Percentiles rank a stretch among this genome's conserved stretches.
phyloP scores from a whole-genome alignment of 64 coral and sea anemone genomes.

The Montipora cactus region DNA sequence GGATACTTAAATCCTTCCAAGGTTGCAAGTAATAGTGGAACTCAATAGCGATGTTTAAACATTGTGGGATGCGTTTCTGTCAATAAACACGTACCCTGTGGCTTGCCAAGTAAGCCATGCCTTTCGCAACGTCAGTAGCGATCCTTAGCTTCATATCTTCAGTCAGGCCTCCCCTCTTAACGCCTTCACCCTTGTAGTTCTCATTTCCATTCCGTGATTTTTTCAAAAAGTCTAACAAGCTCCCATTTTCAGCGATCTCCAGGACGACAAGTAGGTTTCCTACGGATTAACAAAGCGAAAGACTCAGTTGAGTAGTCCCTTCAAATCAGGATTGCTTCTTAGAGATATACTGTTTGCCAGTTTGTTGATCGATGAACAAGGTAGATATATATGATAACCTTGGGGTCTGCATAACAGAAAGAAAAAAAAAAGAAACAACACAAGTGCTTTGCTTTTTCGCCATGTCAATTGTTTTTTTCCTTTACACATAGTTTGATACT shows the following conservation, averaged over 20 bases:
- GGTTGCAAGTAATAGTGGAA: too few relatives aligned
- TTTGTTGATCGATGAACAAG: too few relatives aligned
- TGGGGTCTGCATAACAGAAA: too few relatives aligned
- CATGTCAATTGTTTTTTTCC: too few relatives aligned
- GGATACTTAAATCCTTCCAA: too few relatives aligned
- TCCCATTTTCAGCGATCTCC: conserved; percentile 56
- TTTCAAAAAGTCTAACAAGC: conserved; percentile 30
- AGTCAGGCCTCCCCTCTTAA: background rate
- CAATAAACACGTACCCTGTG: conserved; percentile 22
- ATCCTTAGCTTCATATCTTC: conserved; percentile 9
- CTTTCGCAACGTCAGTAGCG: conserved; percentile 43
- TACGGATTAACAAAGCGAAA: background rate
- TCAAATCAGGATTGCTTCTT: too few relatives aligned
- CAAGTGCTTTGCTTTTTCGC: too few relatives aligned
- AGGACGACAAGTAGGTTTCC: conserved; percentile 50
- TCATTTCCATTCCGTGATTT: background rate
- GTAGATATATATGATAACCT: too few relatives aligned
- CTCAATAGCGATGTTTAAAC: background rate
- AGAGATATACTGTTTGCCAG: too few relatives aligned
- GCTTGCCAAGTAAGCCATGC: conserved; percentile 57
- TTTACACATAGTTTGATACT: too few relatives aligned
- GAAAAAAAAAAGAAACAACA: too few relatives aligned
- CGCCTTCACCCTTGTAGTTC: background rate
- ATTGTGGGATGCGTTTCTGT: background rate
- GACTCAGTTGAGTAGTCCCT: background rate